phyloP scores from a whole-genome alignment of 2,888 invertebrate genomes.

The Furcula furcula region DNA sequence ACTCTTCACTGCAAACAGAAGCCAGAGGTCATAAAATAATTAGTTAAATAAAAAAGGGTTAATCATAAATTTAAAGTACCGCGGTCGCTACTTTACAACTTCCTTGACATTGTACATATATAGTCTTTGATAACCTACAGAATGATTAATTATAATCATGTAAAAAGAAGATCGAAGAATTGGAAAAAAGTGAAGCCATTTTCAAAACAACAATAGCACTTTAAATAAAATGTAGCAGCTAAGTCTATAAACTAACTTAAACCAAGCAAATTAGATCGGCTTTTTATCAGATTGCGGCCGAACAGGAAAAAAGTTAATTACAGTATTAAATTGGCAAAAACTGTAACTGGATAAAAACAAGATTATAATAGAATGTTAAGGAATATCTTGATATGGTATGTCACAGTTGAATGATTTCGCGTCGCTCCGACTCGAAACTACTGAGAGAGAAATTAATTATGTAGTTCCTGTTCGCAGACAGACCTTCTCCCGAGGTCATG shows the following conservation, averaged over 20 bases:
- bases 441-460: conserved; percentile 12
- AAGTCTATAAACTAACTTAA: background rate
- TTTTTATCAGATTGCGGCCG: conserved; percentile 7
- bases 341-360: conserved; percentile 6
- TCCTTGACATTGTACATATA: conserved; percentile 35
- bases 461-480: conserved; percentile 16
- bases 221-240: background rate
- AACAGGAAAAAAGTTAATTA: conserved; percentile 13
- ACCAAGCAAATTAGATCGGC: conserved; percentile 1
- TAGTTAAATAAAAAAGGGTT: too few species aligned
- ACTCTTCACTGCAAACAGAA: too few species aligned
- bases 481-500: conserved; percentile 48
- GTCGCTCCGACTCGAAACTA: conserved; percentile 8
- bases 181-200: conserved; percentile 3
- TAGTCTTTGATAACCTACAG: conserved; percentile 27
- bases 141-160: conserved; percentile 20
- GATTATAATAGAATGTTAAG: conserved; percentile 2
- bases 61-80: too few species aligned
- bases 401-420: conserved; percentile 8
- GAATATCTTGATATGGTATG: conserved; percentile 4
- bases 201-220: background rate
- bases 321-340: conserved; percentile 11
- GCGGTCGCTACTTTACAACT: conserved; percentile 9
- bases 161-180: too few species aligned
- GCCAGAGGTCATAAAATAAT: too few species aligned